Base-by-base conservation (phyloP, 2,797 vertebrate species). In the Mormyrops boulengeri region DNA sequence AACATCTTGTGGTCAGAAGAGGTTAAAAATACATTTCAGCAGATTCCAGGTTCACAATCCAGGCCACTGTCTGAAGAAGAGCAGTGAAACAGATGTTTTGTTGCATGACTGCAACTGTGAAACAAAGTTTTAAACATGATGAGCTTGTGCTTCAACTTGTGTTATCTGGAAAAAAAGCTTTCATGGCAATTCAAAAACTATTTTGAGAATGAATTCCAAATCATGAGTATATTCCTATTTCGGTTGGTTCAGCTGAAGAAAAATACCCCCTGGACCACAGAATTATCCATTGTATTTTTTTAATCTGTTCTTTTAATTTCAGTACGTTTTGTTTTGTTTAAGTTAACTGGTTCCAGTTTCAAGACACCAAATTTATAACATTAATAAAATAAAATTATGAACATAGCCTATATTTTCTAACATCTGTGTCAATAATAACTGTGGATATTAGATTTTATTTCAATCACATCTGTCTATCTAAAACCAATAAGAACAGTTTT, bases 21-120 rank as follows among this genome's bases (percentile, higher is more conserved):
- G 94, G 93, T 95, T 94, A 95, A 34, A 69, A 95, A 94, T 95
- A 94, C 94, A 95, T 93, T 94, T 95, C 91, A 93, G 93, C 90
- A 91, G 90, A 91, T 93, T 94, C 91, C 93, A 93, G 88, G 91
- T 84, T 60, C 44, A 47, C 88, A 82, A 73, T 26, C 30, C 2
- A 53, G 73, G 26, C 87, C 87, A 91, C 89, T 92, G 89, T 91
- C 91, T 93, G 88, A 88, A 82, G 66, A 49, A 1, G 17, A 41
- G 86, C 91, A 90, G 92, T 89, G 77, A 90, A 87, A 53, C 87
- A 90, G 86, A 17, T 91, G 85, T 82, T 89, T 52, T 87, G 88
- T 77, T 89, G 69, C 89, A n/a, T 53, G 85, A 86, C 50, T 30
- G 49, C 49, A 30, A 69, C 26, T 34, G 12, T 69, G 66, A 69